Conservation (phyloP, 2,888 invertebrate genomes). For the Spatulosminthurus flaviceps region DNA sequence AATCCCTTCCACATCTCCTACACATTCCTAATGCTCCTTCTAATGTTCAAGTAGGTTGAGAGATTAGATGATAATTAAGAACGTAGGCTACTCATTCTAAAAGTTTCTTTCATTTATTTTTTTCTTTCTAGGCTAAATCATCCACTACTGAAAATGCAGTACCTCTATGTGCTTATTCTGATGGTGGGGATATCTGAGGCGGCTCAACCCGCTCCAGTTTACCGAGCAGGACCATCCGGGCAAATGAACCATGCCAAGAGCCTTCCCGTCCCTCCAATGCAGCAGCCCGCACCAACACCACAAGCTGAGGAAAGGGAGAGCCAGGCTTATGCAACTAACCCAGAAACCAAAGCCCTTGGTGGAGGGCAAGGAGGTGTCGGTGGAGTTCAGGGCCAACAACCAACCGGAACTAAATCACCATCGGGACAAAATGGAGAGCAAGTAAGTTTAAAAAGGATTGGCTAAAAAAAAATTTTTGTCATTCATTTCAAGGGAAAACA, state of each 20-base stretch:
- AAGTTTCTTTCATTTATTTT: background rate
- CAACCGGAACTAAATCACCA: background rate
- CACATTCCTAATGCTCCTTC: too few relatives aligned
- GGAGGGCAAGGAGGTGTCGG: background rate
- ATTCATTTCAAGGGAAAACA: conserved; percentile 19
- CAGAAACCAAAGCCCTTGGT: background rate
- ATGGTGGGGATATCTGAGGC: conserved; percentile 29
- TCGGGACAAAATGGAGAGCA: conserved; percentile 9
- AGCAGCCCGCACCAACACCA: background rate
- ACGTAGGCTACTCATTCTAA: too few relatives aligned
- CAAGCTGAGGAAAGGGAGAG: conserved; percentile 53
- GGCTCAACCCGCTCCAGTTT: conserved; percentile 45
- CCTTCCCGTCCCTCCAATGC: background rate
- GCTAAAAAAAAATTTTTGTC: background rate
- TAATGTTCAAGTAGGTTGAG: too few relatives aligned
- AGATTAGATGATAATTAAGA: too few relatives aligned
- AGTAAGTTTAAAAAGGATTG: too few relatives aligned
- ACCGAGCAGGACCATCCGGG: conserved; percentile 26
- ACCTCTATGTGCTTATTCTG: conserved; percentile 37
- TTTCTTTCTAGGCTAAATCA: background rate
- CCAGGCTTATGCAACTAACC: conserved; percentile 32
- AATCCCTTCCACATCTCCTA: too few relatives aligned
- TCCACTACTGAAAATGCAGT: conserved; percentile 44
- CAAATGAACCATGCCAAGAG: background rate
- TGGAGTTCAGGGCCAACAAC: conserved; percentile 21